These are phyloP conservation scores for Piscicola geometra DNA, from an alignment of 2,888 invertebrate species.

Conservation along the genomic window DNA sequence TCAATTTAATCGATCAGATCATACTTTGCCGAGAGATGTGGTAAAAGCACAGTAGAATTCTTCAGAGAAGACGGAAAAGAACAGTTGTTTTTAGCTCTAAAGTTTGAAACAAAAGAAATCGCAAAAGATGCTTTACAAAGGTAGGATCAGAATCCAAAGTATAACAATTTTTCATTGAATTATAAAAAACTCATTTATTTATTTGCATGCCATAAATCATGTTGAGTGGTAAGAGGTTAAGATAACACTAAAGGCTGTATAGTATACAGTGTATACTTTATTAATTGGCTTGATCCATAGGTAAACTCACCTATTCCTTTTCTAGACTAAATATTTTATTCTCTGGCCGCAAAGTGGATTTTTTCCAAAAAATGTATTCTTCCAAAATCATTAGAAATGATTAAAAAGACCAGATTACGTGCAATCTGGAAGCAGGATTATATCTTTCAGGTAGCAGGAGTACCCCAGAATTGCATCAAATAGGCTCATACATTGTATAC, in stretches of 20 bases:
- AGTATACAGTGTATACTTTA: neutral
- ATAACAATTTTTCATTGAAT: too few relatives aligned
- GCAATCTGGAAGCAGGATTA: neutral
- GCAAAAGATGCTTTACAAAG: slow-evolving; percentile 44
- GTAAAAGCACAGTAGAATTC: slow-evolving; percentile 44
- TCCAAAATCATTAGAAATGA: neutral
- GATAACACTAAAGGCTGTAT: neutral
- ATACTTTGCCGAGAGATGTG: slow-evolving; percentile 41
- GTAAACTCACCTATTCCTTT: neutral
- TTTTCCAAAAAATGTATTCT: neutral
- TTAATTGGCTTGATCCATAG: neutral
- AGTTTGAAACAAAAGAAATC: slow-evolving; percentile 44
- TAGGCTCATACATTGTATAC: neutral
- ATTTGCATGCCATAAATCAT: too few relatives aligned
- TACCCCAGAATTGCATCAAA: neutral
- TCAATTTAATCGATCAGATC: slow-evolving; percentile 36
- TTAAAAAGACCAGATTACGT: neutral
- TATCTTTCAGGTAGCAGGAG: neutral
- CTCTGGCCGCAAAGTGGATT: slow-evolving; percentile 1
- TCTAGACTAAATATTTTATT: slow-evolving; percentile 13
- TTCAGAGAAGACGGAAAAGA: slow-evolving; percentile 44
- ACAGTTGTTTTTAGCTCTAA: slow-evolving; percentile 43
- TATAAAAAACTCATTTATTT: too few relatives aligned
- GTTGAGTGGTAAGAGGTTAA: neutral
- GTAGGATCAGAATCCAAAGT: too few relatives aligned